Base-by-base conservation (phyloP, 2,797 vertebrate species). In the Chelon labrosus region DNA sequence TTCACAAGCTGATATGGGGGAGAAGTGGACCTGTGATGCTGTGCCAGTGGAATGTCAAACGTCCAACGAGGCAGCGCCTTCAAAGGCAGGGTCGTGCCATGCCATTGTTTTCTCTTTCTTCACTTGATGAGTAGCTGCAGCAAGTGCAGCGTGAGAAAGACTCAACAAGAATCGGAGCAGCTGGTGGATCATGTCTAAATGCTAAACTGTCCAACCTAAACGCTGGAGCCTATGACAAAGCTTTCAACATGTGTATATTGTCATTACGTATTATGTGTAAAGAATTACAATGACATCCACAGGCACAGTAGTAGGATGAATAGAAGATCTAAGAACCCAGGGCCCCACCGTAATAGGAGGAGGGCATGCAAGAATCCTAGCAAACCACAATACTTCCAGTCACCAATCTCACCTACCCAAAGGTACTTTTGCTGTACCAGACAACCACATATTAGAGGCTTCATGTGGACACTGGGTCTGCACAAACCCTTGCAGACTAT, bases 11-110 rank as follows among this genome's bases (percentile, higher is more conserved):
- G 88, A 88, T 89, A 86, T 77, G 83, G 49, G 64, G 22, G 37
- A 83, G 57, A 79, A 70, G 73, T 60, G 27, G 76, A 65, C 13
- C 51, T 88, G 70, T 92, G 86, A 91, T 82, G 74, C 54, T 10
- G 56, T 83, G 89, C 90, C 91, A 92, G 80, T 5, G 83, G 85
- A 86, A 91, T 88, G 85, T 74, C 71, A 79, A 83, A 84, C 39
- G 77, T 82, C 59, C 53, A 68, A 9, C 0, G 0, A 67, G 41
- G 70, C 82, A 74, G 65, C 69, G 47, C 75, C 70, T 82, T 82
- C 67, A 82, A 82, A 86, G 60, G n/a, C 19, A n/a, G 38, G 19
- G 54, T 77, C 74, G 74, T 49, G 59, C 56, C 59, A 65, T 10
- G 39, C 7, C 11, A 25, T 67, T 82, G 74, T 64, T 83, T 84